Conservation (phyloP, 2,113 vertebrate species). For the Tragulus kanchil region DNA sequence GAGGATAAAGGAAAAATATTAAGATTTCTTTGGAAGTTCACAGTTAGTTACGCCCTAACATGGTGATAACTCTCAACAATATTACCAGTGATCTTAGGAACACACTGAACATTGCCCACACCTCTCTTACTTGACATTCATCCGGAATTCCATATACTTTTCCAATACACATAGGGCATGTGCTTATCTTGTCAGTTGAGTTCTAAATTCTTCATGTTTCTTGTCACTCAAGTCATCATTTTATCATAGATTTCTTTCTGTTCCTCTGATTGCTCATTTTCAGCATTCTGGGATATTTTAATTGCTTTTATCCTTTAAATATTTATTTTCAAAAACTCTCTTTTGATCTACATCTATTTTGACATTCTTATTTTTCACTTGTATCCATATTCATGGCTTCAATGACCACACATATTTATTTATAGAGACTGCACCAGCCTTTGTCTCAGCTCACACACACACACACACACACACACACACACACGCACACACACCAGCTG, state of each 20-base stretch:
- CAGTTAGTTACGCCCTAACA: background rate
- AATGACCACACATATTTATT: background rate
- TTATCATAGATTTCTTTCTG: background rate
- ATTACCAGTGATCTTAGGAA: background rate
- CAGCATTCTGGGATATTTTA: background rate
- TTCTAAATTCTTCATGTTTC: background rate
- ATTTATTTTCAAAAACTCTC: background rate
- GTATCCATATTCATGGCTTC: background rate
- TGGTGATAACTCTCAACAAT: background rate
- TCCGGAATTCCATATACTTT: background rate
- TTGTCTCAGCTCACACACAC: background rate
- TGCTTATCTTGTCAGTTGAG: background rate
- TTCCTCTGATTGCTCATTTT: background rate
- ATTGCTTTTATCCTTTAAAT: background rate
- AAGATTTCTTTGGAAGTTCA: background rate
- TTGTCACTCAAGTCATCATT: background rate
- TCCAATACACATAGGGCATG: background rate
- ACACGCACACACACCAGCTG: background rate
- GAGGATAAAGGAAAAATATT: background rate
- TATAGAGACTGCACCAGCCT: background rate
- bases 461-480: background rate
- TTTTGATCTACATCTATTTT: background rate
- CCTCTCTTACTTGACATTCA: background rate
- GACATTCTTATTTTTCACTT: background rate
- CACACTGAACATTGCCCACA: background rate